Conservation (phyloP, 2,113 vertebrate genomes). For the Climacteris rufus region DNA sequence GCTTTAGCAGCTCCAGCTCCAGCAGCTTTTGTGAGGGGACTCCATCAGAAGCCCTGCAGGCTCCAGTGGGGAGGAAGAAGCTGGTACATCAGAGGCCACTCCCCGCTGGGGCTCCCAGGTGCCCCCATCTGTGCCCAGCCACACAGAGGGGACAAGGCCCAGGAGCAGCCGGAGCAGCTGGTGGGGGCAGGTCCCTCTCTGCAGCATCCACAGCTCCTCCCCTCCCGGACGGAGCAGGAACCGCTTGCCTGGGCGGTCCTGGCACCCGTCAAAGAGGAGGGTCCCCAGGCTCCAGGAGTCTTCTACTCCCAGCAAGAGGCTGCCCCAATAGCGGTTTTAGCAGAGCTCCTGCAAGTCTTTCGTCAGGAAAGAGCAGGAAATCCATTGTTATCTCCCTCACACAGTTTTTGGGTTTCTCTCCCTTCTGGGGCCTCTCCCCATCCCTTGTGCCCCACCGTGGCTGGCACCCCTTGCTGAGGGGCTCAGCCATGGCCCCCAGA, state of each 20-base stretch:
- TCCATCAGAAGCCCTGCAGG: not conserved
- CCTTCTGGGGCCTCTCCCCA: not conserved
- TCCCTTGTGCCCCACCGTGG: too few species aligned
- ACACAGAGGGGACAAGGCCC: not conserved
- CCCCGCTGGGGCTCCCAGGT: not conserved
- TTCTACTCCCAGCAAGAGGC: not conserved
- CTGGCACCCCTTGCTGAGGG: not conserved
- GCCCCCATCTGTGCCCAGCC: not conserved
- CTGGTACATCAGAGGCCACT: not conserved
- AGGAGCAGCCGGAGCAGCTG: not conserved
- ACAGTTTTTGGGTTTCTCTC: not conserved
- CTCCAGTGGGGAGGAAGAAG: not conserved
- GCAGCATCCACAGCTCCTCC: not conserved
- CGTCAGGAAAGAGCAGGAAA: not conserved
- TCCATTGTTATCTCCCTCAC: not conserved
- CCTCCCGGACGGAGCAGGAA: not conserved
- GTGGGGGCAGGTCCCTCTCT: not conserved
- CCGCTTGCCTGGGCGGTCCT: fast-evolving
- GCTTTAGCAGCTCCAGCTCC: not conserved
- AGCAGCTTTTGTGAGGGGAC: not conserved
- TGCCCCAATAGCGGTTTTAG: not conserved
- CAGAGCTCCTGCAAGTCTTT: not conserved
- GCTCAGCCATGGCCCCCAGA: not conserved
- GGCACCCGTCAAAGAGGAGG: not conserved
- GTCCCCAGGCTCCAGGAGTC: not conserved